Evolutionary conservation across 53 echinoderm and acorn worm species (phyloP), one percentile per base, ranked within the genome.

Genomic region (Paracentrotus lividus): DNA sequence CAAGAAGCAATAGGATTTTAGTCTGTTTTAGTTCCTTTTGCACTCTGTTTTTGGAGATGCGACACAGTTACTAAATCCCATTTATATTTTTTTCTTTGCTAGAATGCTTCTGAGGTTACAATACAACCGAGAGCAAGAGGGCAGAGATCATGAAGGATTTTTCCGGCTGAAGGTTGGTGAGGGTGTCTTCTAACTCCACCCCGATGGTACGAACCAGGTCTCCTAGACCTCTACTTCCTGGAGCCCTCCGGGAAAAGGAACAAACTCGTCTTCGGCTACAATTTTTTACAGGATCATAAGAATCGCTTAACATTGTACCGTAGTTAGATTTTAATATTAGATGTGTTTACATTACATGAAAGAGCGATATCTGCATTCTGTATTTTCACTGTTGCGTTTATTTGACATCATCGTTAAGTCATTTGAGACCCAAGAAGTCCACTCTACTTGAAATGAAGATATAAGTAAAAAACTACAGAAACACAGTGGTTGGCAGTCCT

Each of bases 71-170:
- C n/a, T n/a, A n/a, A n/a, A n/a, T n/a, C n/a, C n/a, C n/a, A n/a
- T n/a, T n/a, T 64, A 38, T 88, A 33, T 29, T 65, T 27, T 2
- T 40, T 32, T 68, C 60, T 88, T 42, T 49, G 16, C 0, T 54
- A 98, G 98, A 31, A 78, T 23, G 43, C 95, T 98, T 51, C 95
- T 96, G 43, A 69, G 91, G 23, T 66, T 98, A 52, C 94, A 96
- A 86, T 72, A 77, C 85, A 95, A 91, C 57, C 86, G 88, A 12
- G 97, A 97, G 57, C 95, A 98, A 67, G 98, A 98, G 54, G 58
- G 96, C 94, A 9, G 92, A 94, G 69, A 98, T 98, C 60, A 98
- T 98, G 98, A 98, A 97, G 85, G 96, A 98, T 56, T 96, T 98
- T 0, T 95, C 97, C 18, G 97, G 90, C 66, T 98, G 97, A 96